These are phyloP conservation scores for Tricholaema leucomelas DNA, from an alignment of 2,113 vertebrate genomes.

Conservation along the genomic window DNA sequence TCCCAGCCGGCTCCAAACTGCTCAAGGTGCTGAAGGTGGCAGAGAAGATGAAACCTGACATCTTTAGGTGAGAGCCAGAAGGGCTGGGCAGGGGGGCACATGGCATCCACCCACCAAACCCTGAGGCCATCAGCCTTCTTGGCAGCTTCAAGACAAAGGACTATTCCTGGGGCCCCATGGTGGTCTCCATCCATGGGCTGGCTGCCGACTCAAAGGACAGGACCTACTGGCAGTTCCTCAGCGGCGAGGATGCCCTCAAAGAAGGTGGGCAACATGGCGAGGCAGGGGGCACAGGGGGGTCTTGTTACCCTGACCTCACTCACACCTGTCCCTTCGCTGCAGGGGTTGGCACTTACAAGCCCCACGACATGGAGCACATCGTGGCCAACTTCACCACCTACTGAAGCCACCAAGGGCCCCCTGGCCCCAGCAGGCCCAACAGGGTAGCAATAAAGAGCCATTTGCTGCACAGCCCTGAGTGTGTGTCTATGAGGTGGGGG, in stretches of 20 bases:
- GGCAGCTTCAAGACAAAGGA: not conserved
- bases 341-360: conserved; percentile 67
- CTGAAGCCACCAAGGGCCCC: too few species aligned
- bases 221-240: conserved; percentile 75
- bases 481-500: too few species aligned
- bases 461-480: too few species aligned
- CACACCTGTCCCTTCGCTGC: fast-evolving
- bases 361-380: conserved; percentile 37
- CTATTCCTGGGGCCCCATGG: conserved; percentile 58
- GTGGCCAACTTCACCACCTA: conserved; percentile 42
- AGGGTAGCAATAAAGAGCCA: too few species aligned
- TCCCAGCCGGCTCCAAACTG: conserved; percentile 41
- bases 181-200: conserved; percentile 68
- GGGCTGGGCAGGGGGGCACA: too few species aligned
- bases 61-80: conserved; percentile 60
- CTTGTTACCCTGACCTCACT: fast-evolving
- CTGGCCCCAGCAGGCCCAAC: too few species aligned
- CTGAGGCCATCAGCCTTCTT: too few species aligned
- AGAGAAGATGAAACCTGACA: fast-evolving
- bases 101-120: too few species aligned
- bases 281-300: fast-evolving
- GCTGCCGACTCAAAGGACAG: not conserved
- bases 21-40: conserved; percentile 67
- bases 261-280: fast-evolving
- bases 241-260: fast-evolving